These are phyloP conservation scores for Leuciscus idus DNA, from an alignment of 2,113 vertebrate species.

Conservation along the genomic window DNA sequence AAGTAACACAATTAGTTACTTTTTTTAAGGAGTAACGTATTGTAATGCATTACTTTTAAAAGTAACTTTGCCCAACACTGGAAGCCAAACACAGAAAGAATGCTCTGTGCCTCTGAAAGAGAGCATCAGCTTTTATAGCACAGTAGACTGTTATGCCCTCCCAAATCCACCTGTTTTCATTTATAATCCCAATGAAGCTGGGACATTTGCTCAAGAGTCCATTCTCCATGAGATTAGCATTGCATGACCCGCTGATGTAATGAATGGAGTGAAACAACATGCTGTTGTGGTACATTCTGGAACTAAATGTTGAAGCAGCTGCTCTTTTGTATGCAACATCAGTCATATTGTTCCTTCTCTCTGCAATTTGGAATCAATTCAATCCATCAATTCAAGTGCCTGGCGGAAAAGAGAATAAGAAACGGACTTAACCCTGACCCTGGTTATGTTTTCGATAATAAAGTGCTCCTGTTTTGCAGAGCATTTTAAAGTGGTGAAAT, in stretches of 20 bases:
- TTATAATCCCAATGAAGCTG: constrained; percentile 38
- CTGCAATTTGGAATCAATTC: background rate
- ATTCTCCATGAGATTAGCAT: constrained; percentile 44
- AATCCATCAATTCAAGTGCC: background rate
- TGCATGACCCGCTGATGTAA: constrained; percentile 10
- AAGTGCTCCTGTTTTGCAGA: background rate
- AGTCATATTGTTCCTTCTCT: background rate
- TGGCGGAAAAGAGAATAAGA: background rate
- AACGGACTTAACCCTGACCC: background rate
- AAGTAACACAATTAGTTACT: too few species aligned
- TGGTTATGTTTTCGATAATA: background rate
- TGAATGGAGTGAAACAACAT: constrained; percentile 11
- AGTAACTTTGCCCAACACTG: too few species aligned
- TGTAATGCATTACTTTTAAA: too few species aligned
- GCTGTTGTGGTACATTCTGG: background rate
- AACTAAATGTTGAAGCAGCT: constrained; percentile 27
- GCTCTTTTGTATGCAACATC: constrained; percentile 5
- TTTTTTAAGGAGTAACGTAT: too few species aligned
- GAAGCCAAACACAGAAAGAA: constrained; percentile 2
- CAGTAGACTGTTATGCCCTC: constrained; percentile 29
- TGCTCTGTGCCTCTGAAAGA: constrained; percentile 5
- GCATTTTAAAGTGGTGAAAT: constrained; percentile 18
- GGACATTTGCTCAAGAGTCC: constrained; percentile 39
- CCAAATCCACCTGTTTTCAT: constrained; percentile 47
- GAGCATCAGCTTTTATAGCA: constrained; percentile 1